phyloP scores from a whole-genome alignment of 2,888 invertebrate species.

The Agriopis aurantiaria region DNA sequence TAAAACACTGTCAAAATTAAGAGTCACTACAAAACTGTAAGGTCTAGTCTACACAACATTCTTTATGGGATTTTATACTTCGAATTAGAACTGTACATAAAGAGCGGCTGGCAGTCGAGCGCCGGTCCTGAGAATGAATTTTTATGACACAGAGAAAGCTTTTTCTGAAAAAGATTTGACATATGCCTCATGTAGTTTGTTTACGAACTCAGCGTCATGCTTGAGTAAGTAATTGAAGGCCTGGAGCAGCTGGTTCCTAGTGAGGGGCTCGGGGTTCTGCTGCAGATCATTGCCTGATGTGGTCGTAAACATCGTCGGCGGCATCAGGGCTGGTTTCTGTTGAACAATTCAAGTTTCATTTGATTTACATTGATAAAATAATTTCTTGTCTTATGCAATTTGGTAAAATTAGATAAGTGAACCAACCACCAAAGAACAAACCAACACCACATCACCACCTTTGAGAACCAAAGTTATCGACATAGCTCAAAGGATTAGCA shows the following conservation, averaged over 20 bases:
- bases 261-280: conserved; percentile 90
- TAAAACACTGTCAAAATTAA: conserved; percentile 80
- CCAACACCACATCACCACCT: too few species aligned
- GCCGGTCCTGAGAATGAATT: conserved; percentile 62
- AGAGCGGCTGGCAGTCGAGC: conserved; percentile 63
- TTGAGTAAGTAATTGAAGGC: conserved; percentile 95
- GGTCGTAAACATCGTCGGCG: conserved; percentile 94
- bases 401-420: background rate
- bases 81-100: conserved; percentile 83
- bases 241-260: conserved; percentile 95
- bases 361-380: background rate
- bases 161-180: conserved; percentile 93
- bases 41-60: conserved; percentile 77
- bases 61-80: conserved; percentile 77
- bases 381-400: background rate
- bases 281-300: conserved; percentile 81
- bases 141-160: conserved; percentile 82
- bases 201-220: conserved; percentile 95
- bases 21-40: conserved; percentile 78
- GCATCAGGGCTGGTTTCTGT: conserved; percentile 92
- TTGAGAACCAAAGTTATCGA: too few species aligned
- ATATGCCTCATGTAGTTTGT: conserved; percentile 96
- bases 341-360: conserved; percentile 41
- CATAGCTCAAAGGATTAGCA: too few species aligned
- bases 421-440: too few species aligned